Evolutionary conservation across 2,113 vertebrate species (phyloP).

Genomic region (Poecilia latipinna): DNA sequence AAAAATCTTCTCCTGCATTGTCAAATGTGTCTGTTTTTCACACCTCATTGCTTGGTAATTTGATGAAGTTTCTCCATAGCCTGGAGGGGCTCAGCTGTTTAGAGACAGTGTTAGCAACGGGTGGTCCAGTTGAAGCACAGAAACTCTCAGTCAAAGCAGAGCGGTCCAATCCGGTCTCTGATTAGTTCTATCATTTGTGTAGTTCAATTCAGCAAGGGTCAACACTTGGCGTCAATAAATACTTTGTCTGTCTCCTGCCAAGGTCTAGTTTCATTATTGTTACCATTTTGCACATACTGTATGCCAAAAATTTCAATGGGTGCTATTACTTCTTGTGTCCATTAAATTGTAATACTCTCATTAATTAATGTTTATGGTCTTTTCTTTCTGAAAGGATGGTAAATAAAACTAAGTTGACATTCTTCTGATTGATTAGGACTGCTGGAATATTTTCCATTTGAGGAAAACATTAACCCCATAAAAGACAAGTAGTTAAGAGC

Average conservation of each 20-base stretch:
- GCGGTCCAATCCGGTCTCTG: not conserved
- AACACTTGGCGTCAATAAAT: not conserved
- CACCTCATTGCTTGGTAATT: conserved; percentile 47
- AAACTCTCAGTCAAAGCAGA: not conserved
- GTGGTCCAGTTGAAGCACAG: not conserved
- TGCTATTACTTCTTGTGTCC: too few relatives aligned
- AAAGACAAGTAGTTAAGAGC: not conserved
- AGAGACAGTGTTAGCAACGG: conserved; percentile 9
- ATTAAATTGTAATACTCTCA: too few relatives aligned
- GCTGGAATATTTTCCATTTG: not conserved
- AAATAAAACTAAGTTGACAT: too few relatives aligned
- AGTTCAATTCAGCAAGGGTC: too few relatives aligned
- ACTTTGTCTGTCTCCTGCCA: too few relatives aligned
- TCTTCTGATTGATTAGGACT: not conserved
- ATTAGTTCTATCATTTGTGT: not conserved
- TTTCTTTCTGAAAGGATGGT: too few relatives aligned
- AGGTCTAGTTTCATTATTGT: too few relatives aligned
- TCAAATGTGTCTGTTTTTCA: conserved; percentile 40
- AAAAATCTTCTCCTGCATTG: conserved; percentile 26
- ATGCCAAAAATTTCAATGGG: too few relatives aligned
- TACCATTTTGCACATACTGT: too few relatives aligned
- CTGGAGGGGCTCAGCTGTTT: conserved; percentile 51
- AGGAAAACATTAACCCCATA: not conserved
- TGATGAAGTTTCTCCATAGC: conserved; percentile 44
- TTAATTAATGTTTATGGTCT: too few relatives aligned